phyloP scores from a whole-genome alignment of 2,888 invertebrate species.

The Peribatodes rhomboidaria region DNA sequence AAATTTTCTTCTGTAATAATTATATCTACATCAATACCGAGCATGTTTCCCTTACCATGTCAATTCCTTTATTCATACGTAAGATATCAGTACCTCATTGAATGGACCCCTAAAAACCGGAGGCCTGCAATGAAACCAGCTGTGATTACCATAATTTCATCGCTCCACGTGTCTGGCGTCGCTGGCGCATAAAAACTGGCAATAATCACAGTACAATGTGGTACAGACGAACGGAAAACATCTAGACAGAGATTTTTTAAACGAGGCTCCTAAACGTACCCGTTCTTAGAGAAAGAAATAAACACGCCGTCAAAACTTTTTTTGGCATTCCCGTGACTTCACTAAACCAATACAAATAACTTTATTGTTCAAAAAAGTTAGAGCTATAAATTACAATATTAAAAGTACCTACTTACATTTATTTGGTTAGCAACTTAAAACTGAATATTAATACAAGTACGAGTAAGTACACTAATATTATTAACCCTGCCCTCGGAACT shows the following conservation, averaged over 20 bases:
- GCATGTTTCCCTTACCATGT: background rate
- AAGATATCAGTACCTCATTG: conserved; percentile 16
- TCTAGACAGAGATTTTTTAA: background rate
- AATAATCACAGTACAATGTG: conserved; percentile 78
- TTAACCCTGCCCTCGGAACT: too few relatives aligned
- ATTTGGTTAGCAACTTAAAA: too few relatives aligned
- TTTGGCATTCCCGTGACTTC: too few relatives aligned
- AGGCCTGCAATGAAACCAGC: conserved; percentile 73
- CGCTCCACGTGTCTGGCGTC: conserved; percentile 83
- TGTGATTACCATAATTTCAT: conserved; percentile 86
- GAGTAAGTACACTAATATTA: too few relatives aligned
- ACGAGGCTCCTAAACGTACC: background rate
- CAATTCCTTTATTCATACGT: background rate
- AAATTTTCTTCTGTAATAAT: background rate
- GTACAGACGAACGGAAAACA: conserved; percentile 52
- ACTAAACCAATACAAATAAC: too few relatives aligned
- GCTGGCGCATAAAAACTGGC: conserved; percentile 79
- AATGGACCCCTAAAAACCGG: conserved; percentile 70
- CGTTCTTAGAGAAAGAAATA: too few relatives aligned
- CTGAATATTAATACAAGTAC: too few relatives aligned
- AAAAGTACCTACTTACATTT: too few relatives aligned
- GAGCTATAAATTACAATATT: too few relatives aligned
- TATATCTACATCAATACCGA: too few relatives aligned
- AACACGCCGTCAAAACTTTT: too few relatives aligned
- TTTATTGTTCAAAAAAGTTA: too few relatives aligned